Base-by-base conservation (phyloP, 2,888 invertebrate genomes). In the Macaria liturata region DNA sequence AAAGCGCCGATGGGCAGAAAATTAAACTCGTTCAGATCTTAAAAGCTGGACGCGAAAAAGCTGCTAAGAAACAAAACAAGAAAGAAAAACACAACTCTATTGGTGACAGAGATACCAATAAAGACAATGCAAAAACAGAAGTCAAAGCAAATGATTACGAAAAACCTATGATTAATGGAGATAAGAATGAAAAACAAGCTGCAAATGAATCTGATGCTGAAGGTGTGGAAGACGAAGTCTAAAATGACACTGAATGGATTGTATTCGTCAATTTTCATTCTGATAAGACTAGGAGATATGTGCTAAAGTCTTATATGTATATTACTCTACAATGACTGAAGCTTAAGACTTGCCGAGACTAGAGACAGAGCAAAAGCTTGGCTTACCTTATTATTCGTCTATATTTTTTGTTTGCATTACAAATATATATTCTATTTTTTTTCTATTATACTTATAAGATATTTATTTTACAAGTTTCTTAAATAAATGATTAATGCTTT, bases 21-120 rank as follows among this genome's bases (percentile, higher is more conserved):
- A 66, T 88, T 9, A 90, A 86, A 60, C 70, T 90, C 32, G 84
- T 91, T 4, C 86, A 88, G 64, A 81, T 89, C 0, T 83, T 91
- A 46, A 86, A 85, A 65, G 83, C 84, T 54, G 80, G 78, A 37
- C 73, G 78, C 46, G 62, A 68, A 4, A 58, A 58, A 85, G 49
- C 54, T 58, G 54, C 72, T 42, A 86, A 83, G 69, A 86, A 59
- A 45, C 54, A 57, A 30, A 46, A 46, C 57, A 58, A 54, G 48
- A 61, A 48, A 49, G 53, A 57, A 4, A 53, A 53, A 57, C 49
- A 47, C 31, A 48, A 46, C 7, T 42, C 39, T 8, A 37, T 34
- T 8, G 47, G 39, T 37, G 30, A 49, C 4, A 31, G 9, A 39
- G 30, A 49, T 9, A 34, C 20, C 8, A 31, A 32, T 42, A 58